A percentile compares a stretch with the other conserved stretches of the same genome.
These are phyloP conservation scores for Coptodon rendalli DNA, from an alignment of 2,113 vertebrate species.

Conservation along the genomic window DNA sequence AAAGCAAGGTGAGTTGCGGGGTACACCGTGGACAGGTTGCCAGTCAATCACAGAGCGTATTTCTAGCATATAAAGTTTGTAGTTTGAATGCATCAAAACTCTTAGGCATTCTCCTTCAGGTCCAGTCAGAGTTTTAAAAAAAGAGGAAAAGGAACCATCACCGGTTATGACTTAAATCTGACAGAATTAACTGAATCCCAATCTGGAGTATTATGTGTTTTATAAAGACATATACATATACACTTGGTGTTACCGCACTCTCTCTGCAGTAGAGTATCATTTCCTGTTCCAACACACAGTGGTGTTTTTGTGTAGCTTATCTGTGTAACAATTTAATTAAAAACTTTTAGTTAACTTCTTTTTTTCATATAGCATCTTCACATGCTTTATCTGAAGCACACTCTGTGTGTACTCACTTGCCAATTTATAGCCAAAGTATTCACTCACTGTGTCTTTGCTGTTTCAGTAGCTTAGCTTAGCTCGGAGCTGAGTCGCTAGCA, in stretches of 20 bases:
- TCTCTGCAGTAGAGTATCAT: not conserved
- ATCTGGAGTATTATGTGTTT: not conserved
- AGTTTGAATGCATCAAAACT: not conserved
- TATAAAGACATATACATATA: not conserved
- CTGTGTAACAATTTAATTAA: not conserved
- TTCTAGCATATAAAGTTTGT: not conserved
- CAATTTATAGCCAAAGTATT: not conserved
- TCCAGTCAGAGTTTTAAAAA: not conserved
- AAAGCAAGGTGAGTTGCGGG: not conserved
- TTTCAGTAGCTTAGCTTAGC: not conserved
- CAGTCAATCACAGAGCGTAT: not conserved
- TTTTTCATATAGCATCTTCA: not conserved
- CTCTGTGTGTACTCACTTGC: not conserved
- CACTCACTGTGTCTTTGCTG: not conserved
- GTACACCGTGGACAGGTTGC: not conserved
- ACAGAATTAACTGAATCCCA: not conserved
- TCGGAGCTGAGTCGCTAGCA: rapidly evolving
- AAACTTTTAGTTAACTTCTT: not conserved
- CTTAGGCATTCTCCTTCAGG: not conserved
- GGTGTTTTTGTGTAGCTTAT: not conserved
- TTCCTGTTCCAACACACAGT: not conserved
- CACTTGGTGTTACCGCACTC: not conserved
- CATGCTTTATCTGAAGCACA: not conserved
- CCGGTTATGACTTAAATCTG: not conserved
- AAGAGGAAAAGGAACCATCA: not conserved